Evolutionary conservation across 2,797 vertebrate species (phyloP), one percentile per base, ranked within the genome.

Genomic region (Gorsachius magnificus): DNA sequence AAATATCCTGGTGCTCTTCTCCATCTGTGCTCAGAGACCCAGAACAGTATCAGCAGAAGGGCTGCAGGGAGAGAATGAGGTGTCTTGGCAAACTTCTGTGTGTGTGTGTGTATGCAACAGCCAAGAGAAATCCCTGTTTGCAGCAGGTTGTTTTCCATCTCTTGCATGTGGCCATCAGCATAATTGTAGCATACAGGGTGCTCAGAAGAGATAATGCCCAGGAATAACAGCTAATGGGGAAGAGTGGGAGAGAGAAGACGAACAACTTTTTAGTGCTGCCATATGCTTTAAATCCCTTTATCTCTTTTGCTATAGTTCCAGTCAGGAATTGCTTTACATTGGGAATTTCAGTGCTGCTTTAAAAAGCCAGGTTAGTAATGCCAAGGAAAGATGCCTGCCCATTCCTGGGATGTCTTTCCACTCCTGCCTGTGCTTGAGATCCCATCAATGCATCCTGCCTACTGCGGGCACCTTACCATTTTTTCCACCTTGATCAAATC

Each of bases 11-110:
- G 72, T 57, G 71, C 72, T 81, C 1, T 75, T 91, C 68, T 93
- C 88, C 79, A 53, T 87, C 88, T 93, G 80, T 87, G 79, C 74
- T 87, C 41, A 10, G 53, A 89, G 68, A 82, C 68, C 48, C 36
- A 0, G 57, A 77, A n/a, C 0, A 1, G n/a, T 43, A 68, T 28
- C 77, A 72, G 54, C 79, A 91, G 56, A 92, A 84, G 76, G 71
- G 51, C 74, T 77, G 72, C 78, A 77, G 76, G 78, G 77, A 78
- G 68, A 56, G 5, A 82, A 48, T 16, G 74, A 93, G 87, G 58
- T 80, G 70, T 75, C 90, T 64, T 94, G 87, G 89, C 86, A 93
- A 81, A 84, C n/a, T 56, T 41, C 60, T 43, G 6, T 43, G 43
- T 9, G 3, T 43, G 3, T 43, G 41, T 13, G 16, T 48, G 41